phyloP scores from a whole-genome alignment of 1,140 invertebrate species.

The Pachypeltis micranthus region DNA sequence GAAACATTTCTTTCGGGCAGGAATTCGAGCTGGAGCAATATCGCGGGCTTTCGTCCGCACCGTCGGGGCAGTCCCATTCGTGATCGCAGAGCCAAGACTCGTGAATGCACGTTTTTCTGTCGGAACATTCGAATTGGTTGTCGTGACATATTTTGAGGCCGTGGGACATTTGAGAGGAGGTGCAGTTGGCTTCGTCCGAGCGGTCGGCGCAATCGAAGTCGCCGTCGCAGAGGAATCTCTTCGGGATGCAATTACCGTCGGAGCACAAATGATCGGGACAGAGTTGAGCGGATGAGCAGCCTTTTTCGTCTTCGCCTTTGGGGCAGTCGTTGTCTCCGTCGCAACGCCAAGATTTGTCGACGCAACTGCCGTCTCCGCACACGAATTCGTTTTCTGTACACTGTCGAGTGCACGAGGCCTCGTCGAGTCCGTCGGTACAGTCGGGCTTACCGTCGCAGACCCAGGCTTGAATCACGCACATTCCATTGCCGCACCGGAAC shows the following conservation, averaged over 20 bases:
- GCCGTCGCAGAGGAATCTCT: conserved; percentile 59
- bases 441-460: conserved; percentile 36
- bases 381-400: conserved; percentile 68
- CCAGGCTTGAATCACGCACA: conserved; percentile 41
- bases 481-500: conserved; percentile 40
- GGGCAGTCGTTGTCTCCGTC: conserved; percentile 53
- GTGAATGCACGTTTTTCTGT: conserved; percentile 20
- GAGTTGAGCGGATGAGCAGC: not conserved
- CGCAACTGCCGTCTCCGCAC: conserved; percentile 51
- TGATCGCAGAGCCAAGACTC: conserved; percentile 46
- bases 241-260: conserved; percentile 19
- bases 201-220: conserved; percentile 51
- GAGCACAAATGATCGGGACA: not conserved
- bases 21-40: conserved; percentile 12
- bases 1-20: conserved; percentile 51
- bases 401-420: conserved; percentile 52
- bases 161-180: conserved; percentile 28
- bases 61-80: conserved; percentile 45
- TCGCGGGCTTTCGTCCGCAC: conserved; percentile 24
- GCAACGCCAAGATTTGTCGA: conserved; percentile 55
- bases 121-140: conserved; percentile 29
- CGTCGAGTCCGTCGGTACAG: conserved; percentile 63
- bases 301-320: conserved; percentile 47
- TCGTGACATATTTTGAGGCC: conserved; percentile 21
- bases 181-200: conserved; percentile 40